phyloP scores from a whole-genome alignment of 2,797 vertebrate genomes.

The Oreonectes daqikongensis region DNA sequence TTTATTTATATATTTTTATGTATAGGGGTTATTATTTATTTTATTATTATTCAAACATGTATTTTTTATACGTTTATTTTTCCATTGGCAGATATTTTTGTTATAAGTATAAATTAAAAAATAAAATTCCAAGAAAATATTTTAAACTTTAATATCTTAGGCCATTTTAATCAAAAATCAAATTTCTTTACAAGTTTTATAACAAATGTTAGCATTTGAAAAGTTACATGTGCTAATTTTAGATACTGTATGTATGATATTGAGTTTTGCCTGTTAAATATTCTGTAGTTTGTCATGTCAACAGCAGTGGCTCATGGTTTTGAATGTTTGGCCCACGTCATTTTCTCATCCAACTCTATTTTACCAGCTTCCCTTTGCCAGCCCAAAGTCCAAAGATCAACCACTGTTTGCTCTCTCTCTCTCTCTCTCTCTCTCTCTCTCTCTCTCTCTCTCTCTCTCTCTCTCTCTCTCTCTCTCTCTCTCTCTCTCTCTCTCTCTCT shows the following conservation, averaged over 20 bases:
- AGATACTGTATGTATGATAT: not conserved
- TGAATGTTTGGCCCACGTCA: constrained; percentile 46
- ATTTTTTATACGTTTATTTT: no score
- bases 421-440: not conserved
- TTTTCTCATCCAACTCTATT: constrained; percentile 61
- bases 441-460: constrained; percentile 29
- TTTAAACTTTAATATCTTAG: no score
- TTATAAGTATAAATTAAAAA: no score
- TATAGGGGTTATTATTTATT: no score
- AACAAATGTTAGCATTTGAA: no score
- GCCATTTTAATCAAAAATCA: no score
- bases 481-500: constrained; percentile 28
- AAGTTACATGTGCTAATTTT: not conserved
- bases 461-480: constrained; percentile 47
- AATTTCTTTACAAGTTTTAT: no score
- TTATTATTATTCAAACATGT: no score
- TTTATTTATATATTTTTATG: no score
- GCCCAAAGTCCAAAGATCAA: constrained; percentile 76
- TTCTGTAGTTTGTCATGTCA: not conserved
- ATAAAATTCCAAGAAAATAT: no score
- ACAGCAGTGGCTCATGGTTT: constrained; percentile 53
- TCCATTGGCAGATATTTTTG: no score
- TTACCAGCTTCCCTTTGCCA: constrained; percentile 35
- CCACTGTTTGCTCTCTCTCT: constrained; percentile 66
- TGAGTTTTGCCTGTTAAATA: not conserved